Evolutionary conservation across 2,113 vertebrate genomes (phyloP), one percentile per base, ranked within the genome.

Genomic region (Oryzias javanicus): DNA sequence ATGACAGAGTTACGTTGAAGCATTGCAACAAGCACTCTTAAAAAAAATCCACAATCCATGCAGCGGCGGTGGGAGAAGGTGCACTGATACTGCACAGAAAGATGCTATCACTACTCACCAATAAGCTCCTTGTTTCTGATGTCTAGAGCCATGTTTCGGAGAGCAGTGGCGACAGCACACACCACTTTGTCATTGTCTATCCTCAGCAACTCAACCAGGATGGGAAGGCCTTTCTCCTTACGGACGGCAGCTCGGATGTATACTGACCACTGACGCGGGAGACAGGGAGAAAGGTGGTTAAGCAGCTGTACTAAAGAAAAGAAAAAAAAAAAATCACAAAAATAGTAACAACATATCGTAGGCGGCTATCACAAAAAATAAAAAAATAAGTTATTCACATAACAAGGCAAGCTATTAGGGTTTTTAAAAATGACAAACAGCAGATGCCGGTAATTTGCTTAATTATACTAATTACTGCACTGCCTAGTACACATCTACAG

Each of bases 131-230:
- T 99, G 86, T 99, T 99, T 89, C 97, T 93, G 86, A 98, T 93
- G 79, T 99, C 97, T 91, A 99, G 90, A 77, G 97, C 97, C 97
- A 99, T 99, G 86, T 99, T 99, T 80, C 97, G 91, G 84, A 99
- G 93, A 14, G 97, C 97, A 0, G 97, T 99, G 80, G 97, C 97
- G 49, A 99, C 97, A 1, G 97, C 97, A 62, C 97, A 99, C 49
- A 99, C 97, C 77, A 99, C 97, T 12, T 97, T 94, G 86, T 99
- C 97, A 6, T 97, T 98, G 91, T 99, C 97, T 93, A 99, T 98
- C 80, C 97, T 93, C 70, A 99, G 93, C 72, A 99, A 89, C 67
- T 99, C 97, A 90, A 99, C 97, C 14, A 99, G 79, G 60, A 99
- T 99, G 1, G 97, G 97, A 78, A 99, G 91, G 73, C 97, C 97